Base-by-base conservation (phyloP, 1,140 invertebrate species). In the Cryptotermes secundus region DNA sequence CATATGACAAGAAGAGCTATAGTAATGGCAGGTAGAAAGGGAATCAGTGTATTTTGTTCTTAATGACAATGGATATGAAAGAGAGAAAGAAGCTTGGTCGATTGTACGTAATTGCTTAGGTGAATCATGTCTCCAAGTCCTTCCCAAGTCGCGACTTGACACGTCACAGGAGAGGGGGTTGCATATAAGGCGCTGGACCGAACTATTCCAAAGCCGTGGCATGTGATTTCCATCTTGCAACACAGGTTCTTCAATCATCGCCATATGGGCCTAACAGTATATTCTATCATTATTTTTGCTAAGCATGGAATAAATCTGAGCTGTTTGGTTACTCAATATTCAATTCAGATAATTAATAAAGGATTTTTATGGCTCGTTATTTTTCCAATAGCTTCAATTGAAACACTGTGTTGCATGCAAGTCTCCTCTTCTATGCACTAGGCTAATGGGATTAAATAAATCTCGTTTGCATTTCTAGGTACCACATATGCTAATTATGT, bases 71-170 rank as follows among this genome's bases (percentile, higher is more conserved):
- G 26, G 19, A 19, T 14, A 72, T 26, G n/a, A 72, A 72, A 72
- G 16, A 9, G 59, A 72, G 26, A 72, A 72, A 72, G n/a, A 1
- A 3, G 45, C 14, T 19, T 49, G 45, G 31, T 72, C 59, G n/a
- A 72, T 72, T 72, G 59, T n/a, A n/a, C n/a, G n/a, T 72, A 72
- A 72, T 72, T 26, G n/a, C 59, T 72, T 72, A 72, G 59, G 59
- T 31, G 59, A 72, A 31, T 72, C 59, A 72, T 72, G 59, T 3
- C n/a, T n/a, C 26, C 26, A 6, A 72, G 59, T 12, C 59, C 59
- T 72, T 72, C 26, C 2, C 26, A 16, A n/a, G 59, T 72, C 59
- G 31, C 59, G 59, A 31, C 2, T 16, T 72, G 26, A 72, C 26
- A 72, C 7, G 59, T 14, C 26, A 14, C 26, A 72, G 2, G 59